These are phyloP conservation scores for Megaceryle maxima DNA, from an alignment of 2,113 vertebrate species.

Conservation along the genomic window DNA sequence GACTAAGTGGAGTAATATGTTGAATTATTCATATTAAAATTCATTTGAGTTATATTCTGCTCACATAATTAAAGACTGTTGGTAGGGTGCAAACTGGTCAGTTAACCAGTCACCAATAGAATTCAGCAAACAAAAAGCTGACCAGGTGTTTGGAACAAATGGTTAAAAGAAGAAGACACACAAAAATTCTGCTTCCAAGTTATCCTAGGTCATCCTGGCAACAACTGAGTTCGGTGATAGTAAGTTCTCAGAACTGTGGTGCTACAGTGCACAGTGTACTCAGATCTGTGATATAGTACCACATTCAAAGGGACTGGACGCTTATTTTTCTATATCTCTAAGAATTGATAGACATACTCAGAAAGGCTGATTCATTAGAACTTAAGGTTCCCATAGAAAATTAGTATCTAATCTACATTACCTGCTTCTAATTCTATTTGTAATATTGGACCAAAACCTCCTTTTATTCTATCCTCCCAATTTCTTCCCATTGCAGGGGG, in stretches of 20 bases:
- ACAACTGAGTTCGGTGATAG: neutral
- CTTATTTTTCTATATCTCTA: neutral
- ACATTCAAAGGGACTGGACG: neutral
- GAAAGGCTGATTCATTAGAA: neutral
- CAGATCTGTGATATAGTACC: neutral
- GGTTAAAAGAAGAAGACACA: neutral
- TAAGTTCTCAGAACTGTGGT: neutral
- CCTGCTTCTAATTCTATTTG: neutral
- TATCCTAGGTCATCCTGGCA: neutral
- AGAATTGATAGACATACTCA: neutral
- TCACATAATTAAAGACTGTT: neutral
- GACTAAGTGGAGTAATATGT: neutral
- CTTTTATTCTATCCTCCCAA: neutral
- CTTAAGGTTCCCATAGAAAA: neutral
- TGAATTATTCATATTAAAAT: neutral
- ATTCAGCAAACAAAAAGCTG: neutral
- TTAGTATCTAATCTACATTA: neutral
- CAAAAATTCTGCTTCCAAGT: neutral
- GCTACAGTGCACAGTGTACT: accelerated
- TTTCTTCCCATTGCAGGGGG: neutral
- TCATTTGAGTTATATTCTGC: neutral
- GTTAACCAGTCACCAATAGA: neutral
- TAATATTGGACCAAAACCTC: neutral
- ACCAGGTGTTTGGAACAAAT: neutral
- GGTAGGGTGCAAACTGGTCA: neutral